Conservation (phyloP, 1,140 invertebrate species). For the Saxidomus purpurata region DNA sequence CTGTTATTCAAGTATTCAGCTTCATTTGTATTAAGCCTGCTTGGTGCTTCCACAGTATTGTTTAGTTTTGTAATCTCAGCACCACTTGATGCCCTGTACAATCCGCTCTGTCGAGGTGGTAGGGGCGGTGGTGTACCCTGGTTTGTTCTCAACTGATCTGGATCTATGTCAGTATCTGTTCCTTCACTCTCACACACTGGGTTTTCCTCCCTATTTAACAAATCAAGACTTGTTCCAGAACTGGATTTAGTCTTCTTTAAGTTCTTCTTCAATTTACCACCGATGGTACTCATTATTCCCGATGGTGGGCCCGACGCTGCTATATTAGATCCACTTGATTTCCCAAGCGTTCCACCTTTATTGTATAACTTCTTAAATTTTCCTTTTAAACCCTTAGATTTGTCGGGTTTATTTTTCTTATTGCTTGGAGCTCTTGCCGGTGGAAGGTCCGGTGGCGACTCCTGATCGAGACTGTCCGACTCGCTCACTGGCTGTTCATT, state of each 20-base stretch:
- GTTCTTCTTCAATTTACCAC: conserved; percentile 60
- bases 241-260: conserved; percentile 56
- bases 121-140: conserved; percentile 35
- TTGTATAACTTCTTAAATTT: conserved; percentile 59
- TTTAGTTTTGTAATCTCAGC: conserved; percentile 34
- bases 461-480: conserved; percentile 52
- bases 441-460: conserved; percentile 37
- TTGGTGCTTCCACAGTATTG: conserved; percentile 19
- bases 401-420: conserved; percentile 54
- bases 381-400: conserved; percentile 33
- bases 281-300: conserved; percentile 37
- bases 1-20: conserved; percentile 20
- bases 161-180: conserved; percentile 50
- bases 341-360: conserved; percentile 5
- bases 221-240: conserved; percentile 50
- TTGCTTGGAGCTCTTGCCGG: not conserved
- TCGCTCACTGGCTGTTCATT: conserved; percentile 10
- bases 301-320: not conserved
- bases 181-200: conserved; percentile 63
- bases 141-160: conserved; percentile 10
- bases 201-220: conserved; percentile 22
- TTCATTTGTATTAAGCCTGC: conserved; percentile 13
- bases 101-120: conserved; percentile 41
- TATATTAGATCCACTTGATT: not conserved
- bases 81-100: not conserved